Conservation (phyloP, 2,888 invertebrate species). For the Volucella inflata region DNA sequence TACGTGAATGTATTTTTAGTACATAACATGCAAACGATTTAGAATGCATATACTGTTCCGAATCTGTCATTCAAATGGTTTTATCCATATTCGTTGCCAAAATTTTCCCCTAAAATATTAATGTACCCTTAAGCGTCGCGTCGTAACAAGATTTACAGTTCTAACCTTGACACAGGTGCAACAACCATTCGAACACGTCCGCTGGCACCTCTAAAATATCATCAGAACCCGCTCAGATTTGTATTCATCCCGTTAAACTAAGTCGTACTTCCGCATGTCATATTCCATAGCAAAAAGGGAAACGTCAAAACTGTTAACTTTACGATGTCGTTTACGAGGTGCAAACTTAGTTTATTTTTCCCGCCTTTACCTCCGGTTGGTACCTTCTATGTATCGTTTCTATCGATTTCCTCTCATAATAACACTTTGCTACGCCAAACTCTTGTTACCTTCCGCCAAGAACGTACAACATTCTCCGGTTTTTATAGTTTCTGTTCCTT, state of each 20-base stretch:
- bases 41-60: too few relatives aligned
- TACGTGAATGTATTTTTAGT: too few relatives aligned
- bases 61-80: too few relatives aligned
- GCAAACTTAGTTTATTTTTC: slow-evolving; percentile 54
- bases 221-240: slow-evolving; percentile 13
- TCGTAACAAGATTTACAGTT: too few relatives aligned
- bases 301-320: slow-evolving; percentile 43
- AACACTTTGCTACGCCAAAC: not conserved
- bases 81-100: too few relatives aligned
- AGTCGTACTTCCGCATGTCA: slow-evolving; percentile 35
- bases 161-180: too few relatives aligned
- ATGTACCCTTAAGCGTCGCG: too few relatives aligned
- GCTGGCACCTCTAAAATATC: not conserved
- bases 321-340: slow-evolving; percentile 57
- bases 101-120: too few relatives aligned
- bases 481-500: slow-evolving; percentile 33
- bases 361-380: not conserved
- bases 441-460: not conserved
- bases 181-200: too few relatives aligned
- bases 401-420: slow-evolving; percentile 4
- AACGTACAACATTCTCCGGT: not conserved
- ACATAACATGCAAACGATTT: too few relatives aligned
- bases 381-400: slow-evolving; percentile 22
- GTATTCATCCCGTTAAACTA: slow-evolving; percentile 26
- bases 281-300: slow-evolving; percentile 22